Evolutionary conservation across 2,113 vertebrate species (phyloP), one percentile per base, ranked within the genome.

Genomic region (Heterocephalus glaber): DNA sequence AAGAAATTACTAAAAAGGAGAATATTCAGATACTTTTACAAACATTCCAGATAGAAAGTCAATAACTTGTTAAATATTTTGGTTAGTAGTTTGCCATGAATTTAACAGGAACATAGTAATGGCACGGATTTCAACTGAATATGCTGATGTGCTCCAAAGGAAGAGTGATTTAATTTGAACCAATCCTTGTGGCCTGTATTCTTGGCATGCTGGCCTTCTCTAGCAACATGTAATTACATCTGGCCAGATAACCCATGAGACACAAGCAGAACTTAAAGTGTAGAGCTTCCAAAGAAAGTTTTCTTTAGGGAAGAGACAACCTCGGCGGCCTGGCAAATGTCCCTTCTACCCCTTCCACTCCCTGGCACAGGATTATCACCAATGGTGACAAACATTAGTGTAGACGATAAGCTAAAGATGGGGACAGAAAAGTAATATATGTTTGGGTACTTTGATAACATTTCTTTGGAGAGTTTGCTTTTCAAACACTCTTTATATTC

Each of bases 41-140:
- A 81, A n/a, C 19, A 66, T 41, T 85, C 47, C 35, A 66, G 4
- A 63, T 72, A 79, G n/a, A 30, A 66, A 24, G 86, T 86, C 63
- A 90, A n/a, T 9, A 79, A 80, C 54, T 60, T 72, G 52, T 14
- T 91, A 79, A 93, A 70, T 35, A 63, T 4, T 7, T 41, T 82
- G 56, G 38, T 79, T 93, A 93, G 17, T 19, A 47, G 83, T 72
- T 60, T 86, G 6, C 38, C 28, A 93, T 52, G 47, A 83, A 10
- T 20, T 44, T 60, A 84, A 33, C 19, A 89, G 70, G 82, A 61
- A 89, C 20, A 35, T 82, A 68, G 68, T 49, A 56, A 44, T 54
- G 22, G 14, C 41, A 79, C n/a, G 56, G 14, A 77, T 89, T 82
- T 93, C 47, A 80, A 85, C 26, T 68, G 26, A 91, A 89, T 68